Base-by-base conservation (phyloP, 1,140 invertebrate genomes). In the Meloidogyne hapla region DNA sequence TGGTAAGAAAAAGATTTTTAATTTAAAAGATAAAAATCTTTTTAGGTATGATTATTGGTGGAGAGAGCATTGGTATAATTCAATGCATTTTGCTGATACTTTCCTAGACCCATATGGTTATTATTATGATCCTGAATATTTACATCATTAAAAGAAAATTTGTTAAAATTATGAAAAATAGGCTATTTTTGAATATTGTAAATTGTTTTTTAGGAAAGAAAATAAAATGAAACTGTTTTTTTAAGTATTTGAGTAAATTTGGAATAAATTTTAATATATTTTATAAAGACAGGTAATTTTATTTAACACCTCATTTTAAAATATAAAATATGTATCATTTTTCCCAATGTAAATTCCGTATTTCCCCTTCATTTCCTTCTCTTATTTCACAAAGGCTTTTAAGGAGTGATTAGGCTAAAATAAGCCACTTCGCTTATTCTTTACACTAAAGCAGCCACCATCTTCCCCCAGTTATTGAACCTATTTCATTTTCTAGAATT, bases 91-190 rank as follows among this genome's bases (percentile, higher is more conserved):
- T 26, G 1, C n/a, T 12, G 26, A 25, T 26, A 26, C 26, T 12
- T 28, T 28, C 2, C 2, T 26, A 25, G 23, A 64, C 12, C 26
- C 23, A 13, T 56, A 56, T 21, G 48, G 48, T n/a, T n/a, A 56
- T n/a, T 56, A 56, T 56, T 56, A 56, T 56, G 48, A 56, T 56
- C 48, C 48, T n/a, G 48, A 56, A n/a, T 56, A 56, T 56, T 56
- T 56, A 5, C 48, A 56, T n/a, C 48, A 56, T 21, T 56, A n/a
- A 56, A 6, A 56, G 33, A 33, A 33, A 33, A 33, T 33, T 33
- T 33, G 33, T 33, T 4, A 56, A 56, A 56, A 56, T 56, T n/a
- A 48, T 56, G n/a, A 56, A n/a, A 56, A n/a, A 48, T 48, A 48
- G 18, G 18, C 8, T 56, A 56, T 48, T 18, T n/a, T 56, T 56